Evolutionary conservation across 2,797 vertebrate genomes (phyloP), one percentile per base, ranked within the genome.

Genomic region (Micropoecilia bifurca): DNA sequence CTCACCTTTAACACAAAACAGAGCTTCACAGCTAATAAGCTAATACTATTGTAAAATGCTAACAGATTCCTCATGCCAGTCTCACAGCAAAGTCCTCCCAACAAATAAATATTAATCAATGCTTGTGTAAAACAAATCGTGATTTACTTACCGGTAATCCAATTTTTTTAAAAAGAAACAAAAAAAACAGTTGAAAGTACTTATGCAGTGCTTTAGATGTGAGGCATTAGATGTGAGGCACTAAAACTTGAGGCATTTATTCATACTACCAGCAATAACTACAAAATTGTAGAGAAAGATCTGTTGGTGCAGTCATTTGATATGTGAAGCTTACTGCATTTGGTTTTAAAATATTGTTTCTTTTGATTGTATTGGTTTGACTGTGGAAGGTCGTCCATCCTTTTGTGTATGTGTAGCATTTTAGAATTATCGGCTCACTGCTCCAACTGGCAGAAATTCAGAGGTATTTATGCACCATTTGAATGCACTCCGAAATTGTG

Each of bases 321-420:
- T 82, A 41, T 55, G 47, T 45, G 30, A 83, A 46, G 72, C 61
- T 63, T 83, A 41, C n/a, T 75, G 6, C 10, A 74, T 83, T 74
- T 47, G 25, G 85, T 72, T 83, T 71, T 18, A 61, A 55, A 39
- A 20, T 25, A 41, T 83, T 78, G 96, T 97, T 96, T 97, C 94
- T 97, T 97, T 96, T 95, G 96, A 97, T 97, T 97, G 97, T 95
- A 95, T 93, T 96, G 96, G 95, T 94, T 94, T 96, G 96, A 97
- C 97, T 96, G 96, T 95, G 94, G 93, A 90, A 93, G 96, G 96
- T 96, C 96, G 96, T 96, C 95, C 93, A 96, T 96, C 93, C 93
- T 89, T 81, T 89, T 91, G 96, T 95, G 96, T 96, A 96, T 95
- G 90, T 88, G 93, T 96, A 96, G 95, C 93, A 95, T 96, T 96